Conservation (phyloP, 2,113 vertebrate genomes). For the Apaloderma vittatum region DNA sequence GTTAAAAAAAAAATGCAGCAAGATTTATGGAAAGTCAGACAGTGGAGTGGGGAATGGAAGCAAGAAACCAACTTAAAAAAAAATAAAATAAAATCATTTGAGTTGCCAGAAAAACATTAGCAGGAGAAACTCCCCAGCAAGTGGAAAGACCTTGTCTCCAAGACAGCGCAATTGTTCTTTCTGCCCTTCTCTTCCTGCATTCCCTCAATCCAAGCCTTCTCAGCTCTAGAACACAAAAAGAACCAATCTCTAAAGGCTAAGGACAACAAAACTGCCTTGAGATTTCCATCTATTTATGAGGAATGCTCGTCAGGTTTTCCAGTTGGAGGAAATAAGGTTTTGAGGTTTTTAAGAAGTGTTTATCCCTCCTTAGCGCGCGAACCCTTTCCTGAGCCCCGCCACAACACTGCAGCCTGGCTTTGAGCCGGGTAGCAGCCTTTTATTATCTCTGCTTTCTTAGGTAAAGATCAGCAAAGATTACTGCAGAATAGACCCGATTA, state of each 20-base stretch:
- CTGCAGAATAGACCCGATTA: background rate
- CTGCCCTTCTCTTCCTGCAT: background rate
- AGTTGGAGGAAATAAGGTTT: background rate
- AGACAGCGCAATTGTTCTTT: background rate
- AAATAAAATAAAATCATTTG: background rate
- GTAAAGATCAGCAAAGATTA: background rate
- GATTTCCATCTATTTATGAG: background rate
- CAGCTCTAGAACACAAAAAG: background rate
- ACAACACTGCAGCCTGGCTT: background rate
- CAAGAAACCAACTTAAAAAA: background rate
- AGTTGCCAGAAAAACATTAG: background rate
- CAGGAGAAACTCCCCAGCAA: background rate
- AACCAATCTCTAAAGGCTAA: background rate
- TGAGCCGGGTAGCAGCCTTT: background rate
- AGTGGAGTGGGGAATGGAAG: background rate
- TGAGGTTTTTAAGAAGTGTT: accelerated
- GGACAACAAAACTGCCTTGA: background rate
- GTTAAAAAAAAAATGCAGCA: background rate
- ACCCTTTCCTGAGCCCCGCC: accelerated
- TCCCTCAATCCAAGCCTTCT: background rate
- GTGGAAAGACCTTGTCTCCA: background rate
- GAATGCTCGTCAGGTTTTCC: background rate
- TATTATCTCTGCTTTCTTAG: background rate
- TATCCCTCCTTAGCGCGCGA: background rate
- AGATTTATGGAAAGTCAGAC: background rate